phyloP scores from a whole-genome alignment of 2,113 vertebrate species.

The Polypterus bichir region DNA sequence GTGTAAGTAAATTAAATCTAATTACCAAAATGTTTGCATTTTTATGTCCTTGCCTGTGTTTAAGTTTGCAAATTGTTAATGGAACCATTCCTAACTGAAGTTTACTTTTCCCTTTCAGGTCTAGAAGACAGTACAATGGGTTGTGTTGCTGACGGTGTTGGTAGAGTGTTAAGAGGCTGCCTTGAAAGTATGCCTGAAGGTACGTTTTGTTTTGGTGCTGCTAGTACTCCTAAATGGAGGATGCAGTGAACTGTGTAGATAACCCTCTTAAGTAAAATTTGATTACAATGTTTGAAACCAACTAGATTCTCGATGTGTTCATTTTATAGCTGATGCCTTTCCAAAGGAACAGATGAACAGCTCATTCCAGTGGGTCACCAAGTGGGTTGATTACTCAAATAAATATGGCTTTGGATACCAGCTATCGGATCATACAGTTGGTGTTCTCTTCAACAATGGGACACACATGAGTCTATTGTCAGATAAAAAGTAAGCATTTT shows the following conservation, averaged over 20 bases:
- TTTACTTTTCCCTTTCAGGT: conserved; percentile 43
- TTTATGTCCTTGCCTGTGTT: neutral
- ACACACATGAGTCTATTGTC: conserved; percentile 93
- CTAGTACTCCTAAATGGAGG: too few species aligned
- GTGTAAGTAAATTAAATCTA: conserved; percentile 55
- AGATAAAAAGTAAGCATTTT: conserved; percentile 75
- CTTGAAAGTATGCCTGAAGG: conserved; percentile 85
- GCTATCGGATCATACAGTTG: conserved; percentile 89
- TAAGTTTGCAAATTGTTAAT: neutral
- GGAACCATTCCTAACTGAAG: neutral
- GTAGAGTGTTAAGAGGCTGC: conserved; percentile 76
- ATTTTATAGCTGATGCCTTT: conserved; percentile 53
- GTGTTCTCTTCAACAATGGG: conserved; percentile 95
- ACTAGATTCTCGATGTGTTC: neutral
- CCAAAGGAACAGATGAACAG: conserved; percentile 65
- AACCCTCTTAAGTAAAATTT: neutral
- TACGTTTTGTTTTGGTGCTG: conserved; percentile 21
- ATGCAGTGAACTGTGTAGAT: too few species aligned
- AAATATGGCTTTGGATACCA: conserved; percentile 98
- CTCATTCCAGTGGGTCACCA: conserved; percentile 92
- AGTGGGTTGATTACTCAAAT: conserved; percentile 98
- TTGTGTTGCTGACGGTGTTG: conserved; percentile 78
- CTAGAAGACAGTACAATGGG: conserved; percentile 87
- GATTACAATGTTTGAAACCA: neutral
- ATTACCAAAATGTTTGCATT: neutral